Evolutionary conservation across 2,888 invertebrate species (phyloP).

Genomic region (Diabrotica balteata): DNA sequence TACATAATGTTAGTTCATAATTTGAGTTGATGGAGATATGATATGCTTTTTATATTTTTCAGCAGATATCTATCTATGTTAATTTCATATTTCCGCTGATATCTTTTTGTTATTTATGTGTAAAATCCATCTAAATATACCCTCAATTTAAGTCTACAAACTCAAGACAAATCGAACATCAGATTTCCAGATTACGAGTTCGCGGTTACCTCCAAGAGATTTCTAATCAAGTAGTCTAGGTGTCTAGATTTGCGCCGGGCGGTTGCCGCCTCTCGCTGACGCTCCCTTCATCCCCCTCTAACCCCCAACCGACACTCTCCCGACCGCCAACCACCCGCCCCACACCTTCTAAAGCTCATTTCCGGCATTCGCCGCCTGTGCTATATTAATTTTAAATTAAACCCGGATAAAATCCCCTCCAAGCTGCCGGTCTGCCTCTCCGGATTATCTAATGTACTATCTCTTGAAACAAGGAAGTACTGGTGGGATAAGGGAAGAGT

Average conservation of each 20-base stretch:
- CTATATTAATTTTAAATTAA: constrained; percentile 78
- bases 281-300: constrained; percentile 25
- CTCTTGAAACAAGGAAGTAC: constrained; percentile 34
- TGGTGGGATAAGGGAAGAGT: not conserved
- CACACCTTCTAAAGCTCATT: constrained; percentile 70
- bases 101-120: too few species aligned
- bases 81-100: too few species aligned
- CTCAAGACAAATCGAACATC: not conserved
- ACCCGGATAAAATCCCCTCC: constrained; percentile 64
- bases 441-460: constrained; percentile 58
- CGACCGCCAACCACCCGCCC: constrained; percentile 40
- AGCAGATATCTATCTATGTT: too few species aligned
- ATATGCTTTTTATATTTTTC: too few species aligned
- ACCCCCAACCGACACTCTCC: constrained; percentile 34
- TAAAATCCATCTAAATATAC: too few species aligned
- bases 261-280: constrained; percentile 28
- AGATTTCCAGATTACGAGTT: constrained; percentile 23
- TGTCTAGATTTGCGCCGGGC: constrained; percentile 35
- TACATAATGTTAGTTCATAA: too few species aligned
- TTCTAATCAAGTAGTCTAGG: constrained; percentile 37
- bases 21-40: too few species aligned
- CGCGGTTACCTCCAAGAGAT: constrained; percentile 25
- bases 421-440: constrained; percentile 46
- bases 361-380: constrained; percentile 71
- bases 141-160: too few species aligned